Evolutionary conservation across 2,888 invertebrate species (phyloP).

Genomic region (Phytoseiulus persimilis): DNA sequence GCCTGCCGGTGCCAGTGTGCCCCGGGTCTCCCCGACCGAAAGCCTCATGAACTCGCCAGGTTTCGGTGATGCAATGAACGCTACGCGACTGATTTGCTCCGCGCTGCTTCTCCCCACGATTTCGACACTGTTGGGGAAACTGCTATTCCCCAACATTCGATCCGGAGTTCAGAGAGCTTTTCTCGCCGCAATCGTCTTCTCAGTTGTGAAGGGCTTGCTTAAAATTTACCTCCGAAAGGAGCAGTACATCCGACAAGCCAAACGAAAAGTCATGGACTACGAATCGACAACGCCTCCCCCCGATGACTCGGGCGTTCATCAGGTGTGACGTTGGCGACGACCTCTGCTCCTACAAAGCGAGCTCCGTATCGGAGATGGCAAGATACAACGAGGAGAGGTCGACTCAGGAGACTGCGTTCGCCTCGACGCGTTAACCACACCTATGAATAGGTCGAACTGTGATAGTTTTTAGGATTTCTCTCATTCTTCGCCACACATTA

Average conservation of each 20-base stretch:
- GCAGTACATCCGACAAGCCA: slow-evolving; percentile 77
- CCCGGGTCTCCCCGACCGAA: neutral
- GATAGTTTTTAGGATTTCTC: neutral
- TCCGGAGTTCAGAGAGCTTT: slow-evolving; percentile 84
- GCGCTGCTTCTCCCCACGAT: slow-evolving; percentile 86
- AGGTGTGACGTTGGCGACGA: neutral
- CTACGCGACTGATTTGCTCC: slow-evolving; percentile 53
- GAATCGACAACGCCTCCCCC: neutral
- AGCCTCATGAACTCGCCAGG: slow-evolving; percentile 21
- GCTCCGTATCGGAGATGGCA: neutral
- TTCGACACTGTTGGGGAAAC: slow-evolving; percentile 79
- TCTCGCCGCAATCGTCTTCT: slow-evolving; percentile 80
- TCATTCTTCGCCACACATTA: neutral
- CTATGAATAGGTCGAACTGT: neutral
- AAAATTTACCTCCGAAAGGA: slow-evolving; percentile 93
- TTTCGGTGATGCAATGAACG: slow-evolving; percentile 33
- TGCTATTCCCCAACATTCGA: slow-evolving; percentile 76
- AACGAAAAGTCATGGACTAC: slow-evolving; percentile 70
- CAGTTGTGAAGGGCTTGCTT: slow-evolving; percentile 79
- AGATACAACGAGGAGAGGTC: neutral
- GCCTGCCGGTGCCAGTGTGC: neutral
- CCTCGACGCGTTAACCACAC: neutral
- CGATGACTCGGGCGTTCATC: neutral
- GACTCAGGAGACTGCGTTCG: neutral
- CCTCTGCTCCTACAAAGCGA: neutral